Conservation (phyloP, 2,888 invertebrate genomes). For the Aporophyla nigra region DNA sequence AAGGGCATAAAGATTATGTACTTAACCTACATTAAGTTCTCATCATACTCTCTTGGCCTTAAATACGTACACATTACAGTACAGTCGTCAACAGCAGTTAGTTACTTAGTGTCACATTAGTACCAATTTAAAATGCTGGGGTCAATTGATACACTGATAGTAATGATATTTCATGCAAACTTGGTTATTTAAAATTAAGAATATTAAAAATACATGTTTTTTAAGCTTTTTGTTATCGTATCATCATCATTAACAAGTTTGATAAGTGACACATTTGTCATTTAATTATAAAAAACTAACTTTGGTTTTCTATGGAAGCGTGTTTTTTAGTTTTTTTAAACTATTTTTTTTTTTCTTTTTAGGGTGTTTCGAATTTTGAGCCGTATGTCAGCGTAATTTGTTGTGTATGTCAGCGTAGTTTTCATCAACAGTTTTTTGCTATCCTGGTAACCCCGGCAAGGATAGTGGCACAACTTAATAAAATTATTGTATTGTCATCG, state of each 20-base stretch:
- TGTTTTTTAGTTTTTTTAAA: too few relatives aligned
- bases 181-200: neutral
- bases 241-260: neutral
- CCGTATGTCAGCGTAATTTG: too few relatives aligned
- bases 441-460: too few relatives aligned
- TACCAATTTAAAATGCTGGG: neutral
- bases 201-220: neutral
- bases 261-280: neutral
- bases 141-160: neutral
- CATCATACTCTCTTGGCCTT: slow-evolving; percentile 16
- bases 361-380: too few relatives aligned
- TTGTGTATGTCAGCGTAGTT: too few relatives aligned
- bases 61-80: slow-evolving; percentile 9
- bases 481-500: too few relatives aligned
- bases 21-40: slow-evolving; percentile 22
- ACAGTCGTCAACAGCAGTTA: neutral
- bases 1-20: slow-evolving; percentile 4
- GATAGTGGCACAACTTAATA: too few relatives aligned
- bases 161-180: neutral
- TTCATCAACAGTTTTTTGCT: too few relatives aligned
- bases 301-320: too few relatives aligned
- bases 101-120: neutral
- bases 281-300: too few relatives aligned
- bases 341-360: too few relatives aligned
- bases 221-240: neutral